Percentiles rank a stretch among this genome's conserved stretches.
Conservation (phyloP, 2,113 vertebrate genomes). For the Ardeotis arabs region DNA sequence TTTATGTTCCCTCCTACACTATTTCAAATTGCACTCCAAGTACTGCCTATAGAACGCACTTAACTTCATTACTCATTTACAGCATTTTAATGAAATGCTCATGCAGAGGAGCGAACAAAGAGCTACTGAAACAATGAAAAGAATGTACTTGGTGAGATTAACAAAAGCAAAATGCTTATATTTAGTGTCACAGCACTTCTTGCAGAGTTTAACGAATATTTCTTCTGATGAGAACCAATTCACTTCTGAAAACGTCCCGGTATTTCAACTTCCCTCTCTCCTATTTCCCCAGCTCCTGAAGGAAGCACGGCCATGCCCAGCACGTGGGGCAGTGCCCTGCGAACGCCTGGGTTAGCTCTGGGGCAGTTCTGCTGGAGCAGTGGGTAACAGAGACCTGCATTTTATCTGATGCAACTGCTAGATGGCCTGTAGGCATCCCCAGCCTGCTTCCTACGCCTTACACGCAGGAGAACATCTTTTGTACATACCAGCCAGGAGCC, state of each 20-base stretch:
- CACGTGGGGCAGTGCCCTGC: not conserved
- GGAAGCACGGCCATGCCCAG: not conserved
- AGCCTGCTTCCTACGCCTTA: not conserved
- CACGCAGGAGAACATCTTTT: not conserved
- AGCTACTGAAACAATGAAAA: not conserved
- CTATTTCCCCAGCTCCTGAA: not conserved
- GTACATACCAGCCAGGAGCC: slow-evolving; percentile 93
- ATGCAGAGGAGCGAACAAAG: not conserved
- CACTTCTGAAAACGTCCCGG: not conserved
- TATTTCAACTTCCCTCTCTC: not conserved
- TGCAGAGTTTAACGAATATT: not conserved
- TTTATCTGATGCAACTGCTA: not conserved
- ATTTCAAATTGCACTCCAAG: not conserved
- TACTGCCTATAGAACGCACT: not conserved
- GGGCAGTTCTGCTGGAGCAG: not conserved
- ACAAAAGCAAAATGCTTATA: not conserved
- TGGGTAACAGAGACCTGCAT: not conserved
- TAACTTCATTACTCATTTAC: not conserved
- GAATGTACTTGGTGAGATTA: not conserved
- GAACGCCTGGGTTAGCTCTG: too few relatives aligned
- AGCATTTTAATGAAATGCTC: not conserved
- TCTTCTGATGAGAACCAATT: not conserved
- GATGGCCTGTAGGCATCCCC: not conserved
- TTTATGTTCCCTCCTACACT: not conserved
- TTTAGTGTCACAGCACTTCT: not conserved